These are phyloP conservation scores for Osedax frankpressi DNA, from an alignment of 2,888 invertebrate species.

Conservation along the genomic window DNA sequence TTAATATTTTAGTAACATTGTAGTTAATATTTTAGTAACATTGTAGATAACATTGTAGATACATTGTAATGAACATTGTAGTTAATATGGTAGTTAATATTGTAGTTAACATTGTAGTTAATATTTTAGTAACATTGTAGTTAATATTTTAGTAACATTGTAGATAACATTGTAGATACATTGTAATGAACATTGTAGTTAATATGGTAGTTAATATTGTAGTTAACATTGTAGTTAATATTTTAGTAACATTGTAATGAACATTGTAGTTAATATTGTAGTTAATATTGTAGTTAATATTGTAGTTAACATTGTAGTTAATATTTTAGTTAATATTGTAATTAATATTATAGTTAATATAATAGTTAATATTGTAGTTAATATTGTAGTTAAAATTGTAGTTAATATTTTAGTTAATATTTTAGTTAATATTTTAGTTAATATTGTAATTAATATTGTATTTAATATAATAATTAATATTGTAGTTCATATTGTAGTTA, in stretches of 20 bases:
- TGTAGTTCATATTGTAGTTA: neutral
- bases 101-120: neutral
- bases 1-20: neutral
- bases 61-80: neutral
- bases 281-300: neutral
- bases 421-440: neutral
- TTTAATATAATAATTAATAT: no score
- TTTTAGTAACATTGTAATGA: neutral
- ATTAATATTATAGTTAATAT: neutral
- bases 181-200: slow-evolving; percentile 2
- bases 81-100: neutral
- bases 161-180: neutral
- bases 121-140: neutral
- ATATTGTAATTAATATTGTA: no score
- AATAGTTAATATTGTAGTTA: neutral
- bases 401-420: neutral
- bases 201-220: neutral
- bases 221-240: neutral
- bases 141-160: neutral
- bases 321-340: neutral
- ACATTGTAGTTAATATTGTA: neutral
- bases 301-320: neutral
- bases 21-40: neutral
- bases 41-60: neutral
- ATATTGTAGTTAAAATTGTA: neutral